A percentile compares a stretch with the other conserved stretches of the same genome.
Evolutionary conservation across 2,113 vertebrate species (phyloP).

Genomic region (Oostethus manadensis): DNA sequence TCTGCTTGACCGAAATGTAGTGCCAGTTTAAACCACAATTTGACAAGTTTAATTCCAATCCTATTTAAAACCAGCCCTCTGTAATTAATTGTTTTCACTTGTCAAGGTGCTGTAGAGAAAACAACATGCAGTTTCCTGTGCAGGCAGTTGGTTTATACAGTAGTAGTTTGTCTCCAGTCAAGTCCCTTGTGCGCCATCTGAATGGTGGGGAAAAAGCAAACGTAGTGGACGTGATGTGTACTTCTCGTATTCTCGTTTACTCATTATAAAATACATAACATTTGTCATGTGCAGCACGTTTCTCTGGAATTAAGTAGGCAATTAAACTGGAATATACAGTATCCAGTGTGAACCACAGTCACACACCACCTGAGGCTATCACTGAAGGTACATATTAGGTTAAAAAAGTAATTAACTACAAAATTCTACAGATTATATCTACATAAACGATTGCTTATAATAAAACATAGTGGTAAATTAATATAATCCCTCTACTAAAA

Average conservation of each 20-base stretch:
- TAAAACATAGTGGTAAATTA: too few species aligned
- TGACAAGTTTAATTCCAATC: not conserved
- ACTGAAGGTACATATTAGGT: too few species aligned
- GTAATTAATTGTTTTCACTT: not conserved
- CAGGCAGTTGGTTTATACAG: not conserved
- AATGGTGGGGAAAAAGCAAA: not conserved
- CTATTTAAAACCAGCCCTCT: not conserved
- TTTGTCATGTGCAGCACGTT: not conserved
- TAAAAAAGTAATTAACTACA: too few species aligned
- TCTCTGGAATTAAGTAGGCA: not conserved
- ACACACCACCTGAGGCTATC: not conserved
- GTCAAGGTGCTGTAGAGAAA: not conserved
- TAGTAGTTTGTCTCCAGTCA: not conserved
- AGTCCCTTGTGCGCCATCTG: not conserved
- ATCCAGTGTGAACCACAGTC: not conserved
- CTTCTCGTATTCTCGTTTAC: not conserved
- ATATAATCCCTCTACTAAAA: too few species aligned
- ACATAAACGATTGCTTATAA: too few species aligned
- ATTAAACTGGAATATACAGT: not conserved
- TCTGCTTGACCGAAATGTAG: conserved; percentile 23
- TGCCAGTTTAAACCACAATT: conserved; percentile 11
- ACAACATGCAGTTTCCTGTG: not conserved
- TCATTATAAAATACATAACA: not conserved
- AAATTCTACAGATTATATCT: too few species aligned
- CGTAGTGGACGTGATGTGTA: not conserved